phyloP scores from a whole-genome alignment of 30 jellyfish, hydroid and myxozoan species.

The Aurelia coerulea region DNA sequence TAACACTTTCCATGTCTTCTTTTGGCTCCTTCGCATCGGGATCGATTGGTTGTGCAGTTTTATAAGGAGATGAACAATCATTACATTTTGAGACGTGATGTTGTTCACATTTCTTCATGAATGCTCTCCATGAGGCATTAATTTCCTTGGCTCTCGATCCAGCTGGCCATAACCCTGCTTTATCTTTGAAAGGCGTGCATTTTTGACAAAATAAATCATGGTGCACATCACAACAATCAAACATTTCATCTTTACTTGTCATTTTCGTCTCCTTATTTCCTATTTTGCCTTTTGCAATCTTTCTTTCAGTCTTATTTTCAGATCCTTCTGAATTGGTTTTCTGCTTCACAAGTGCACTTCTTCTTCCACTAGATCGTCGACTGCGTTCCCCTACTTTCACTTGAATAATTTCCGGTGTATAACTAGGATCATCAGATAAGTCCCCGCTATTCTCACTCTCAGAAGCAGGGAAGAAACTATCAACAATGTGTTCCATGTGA shows the following conservation, averaged over 20 bases:
- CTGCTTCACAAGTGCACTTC: neutral
- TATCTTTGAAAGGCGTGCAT: conserved; percentile 38
- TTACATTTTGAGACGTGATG: conserved; percentile 22
- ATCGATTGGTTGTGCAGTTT: neutral
- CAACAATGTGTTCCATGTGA: neutral
- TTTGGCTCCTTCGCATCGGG: neutral
- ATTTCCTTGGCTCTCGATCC: conserved; percentile 45
- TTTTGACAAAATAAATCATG: conserved; percentile 34
- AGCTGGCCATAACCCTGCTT: conserved; percentile 53
- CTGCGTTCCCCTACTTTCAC: neutral
- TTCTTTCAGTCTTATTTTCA: neutral
- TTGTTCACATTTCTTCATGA: conserved; percentile 16
- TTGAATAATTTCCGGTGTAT: neutral
- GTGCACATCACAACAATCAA: conserved; percentile 59
- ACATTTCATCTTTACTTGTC: conserved; percentile 51
- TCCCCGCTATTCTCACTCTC: conserved; percentile 20
- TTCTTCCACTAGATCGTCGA: neutral
- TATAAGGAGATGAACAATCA: conserved; percentile 12
- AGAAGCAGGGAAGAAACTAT: conserved; percentile 18
- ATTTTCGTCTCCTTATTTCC: neutral
- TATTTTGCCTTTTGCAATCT: neutral
- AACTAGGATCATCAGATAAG: conserved; percentile 28
- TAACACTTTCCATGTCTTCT: neutral
- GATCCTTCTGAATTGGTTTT: neutral
- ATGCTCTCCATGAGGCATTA: conserved; percentile 47